Conservation (phyloP, 2,797 vertebrate species). For the Philypnodon macrostomus region DNA sequence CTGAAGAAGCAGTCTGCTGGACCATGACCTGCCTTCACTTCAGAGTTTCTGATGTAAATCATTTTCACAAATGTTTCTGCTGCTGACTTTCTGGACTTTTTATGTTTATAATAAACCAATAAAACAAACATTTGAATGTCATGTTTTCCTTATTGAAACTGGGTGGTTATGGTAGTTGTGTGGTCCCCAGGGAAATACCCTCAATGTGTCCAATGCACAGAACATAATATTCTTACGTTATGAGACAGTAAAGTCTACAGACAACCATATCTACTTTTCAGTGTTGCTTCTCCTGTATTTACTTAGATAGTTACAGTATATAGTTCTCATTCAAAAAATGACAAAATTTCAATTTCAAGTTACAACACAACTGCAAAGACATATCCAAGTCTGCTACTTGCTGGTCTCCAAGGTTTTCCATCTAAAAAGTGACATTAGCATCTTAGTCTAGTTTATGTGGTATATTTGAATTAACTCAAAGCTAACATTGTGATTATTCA, state of each 20-base stretch:
- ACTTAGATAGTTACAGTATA: too few relatives aligned
- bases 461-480: background rate
- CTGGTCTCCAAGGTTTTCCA: background rate
- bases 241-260: too few relatives aligned
- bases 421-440: background rate
- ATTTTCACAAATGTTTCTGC: slow-evolving; percentile 7
- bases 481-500: too few relatives aligned
- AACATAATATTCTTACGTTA: too few relatives aligned
- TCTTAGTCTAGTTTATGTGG: too few relatives aligned
- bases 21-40: slow-evolving; percentile 44
- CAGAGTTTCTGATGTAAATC: slow-evolving; percentile 54
- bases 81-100: slow-evolving; percentile 12
- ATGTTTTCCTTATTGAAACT: background rate
- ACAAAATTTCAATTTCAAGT: too few relatives aligned
- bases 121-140: slow-evolving; percentile 12
- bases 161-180: too few relatives aligned
- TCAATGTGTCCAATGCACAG: too few relatives aligned
- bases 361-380: background rate
- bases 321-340: too few relatives aligned
- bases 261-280: too few relatives aligned
- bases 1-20: slow-evolving; percentile 61
- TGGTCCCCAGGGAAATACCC: too few relatives aligned
- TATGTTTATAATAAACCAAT: slow-evolving; percentile 60
- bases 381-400: background rate
- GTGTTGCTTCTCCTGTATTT: too few relatives aligned